phyloP scores from a whole-genome alignment of 2,888 invertebrate species.

The Pocota personata region DNA sequence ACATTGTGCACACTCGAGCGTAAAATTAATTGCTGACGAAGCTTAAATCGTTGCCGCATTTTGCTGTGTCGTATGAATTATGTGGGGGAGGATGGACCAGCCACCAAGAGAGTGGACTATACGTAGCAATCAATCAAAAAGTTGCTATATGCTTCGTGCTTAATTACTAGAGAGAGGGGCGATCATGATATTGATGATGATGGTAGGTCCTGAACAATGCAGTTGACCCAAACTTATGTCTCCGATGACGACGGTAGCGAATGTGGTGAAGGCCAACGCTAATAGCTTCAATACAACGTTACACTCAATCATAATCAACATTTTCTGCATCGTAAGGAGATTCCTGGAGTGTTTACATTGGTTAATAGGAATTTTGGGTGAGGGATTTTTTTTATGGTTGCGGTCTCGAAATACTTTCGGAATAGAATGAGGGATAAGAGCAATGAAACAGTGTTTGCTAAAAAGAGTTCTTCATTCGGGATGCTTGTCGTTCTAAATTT shows the following conservation, averaged over 20 bases:
- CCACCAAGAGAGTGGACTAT: constrained; percentile 40
- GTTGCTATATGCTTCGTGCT: constrained; percentile 53
- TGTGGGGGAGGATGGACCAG: constrained; percentile 8
- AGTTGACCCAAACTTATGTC: constrained; percentile 64
- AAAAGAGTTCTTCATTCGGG: too few species aligned
- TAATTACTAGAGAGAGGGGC: constrained; percentile 49
- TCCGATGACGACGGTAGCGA: not conserved
- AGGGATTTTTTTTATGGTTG: too few species aligned
- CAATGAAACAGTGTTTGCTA: too few species aligned
- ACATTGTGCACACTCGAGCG: constrained; percentile 73
- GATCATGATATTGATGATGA: constrained; percentile 16
- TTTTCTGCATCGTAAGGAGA: constrained; percentile 36
- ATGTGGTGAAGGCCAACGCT: constrained; percentile 28
- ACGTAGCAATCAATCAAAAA: constrained; percentile 74
- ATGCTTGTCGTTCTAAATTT: too few species aligned
- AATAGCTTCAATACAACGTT: constrained; percentile 61
- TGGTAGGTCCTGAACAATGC: constrained; percentile 4
- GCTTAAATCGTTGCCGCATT: constrained; percentile 73
- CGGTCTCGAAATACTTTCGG: too few species aligned
- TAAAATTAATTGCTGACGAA: constrained; percentile 74
- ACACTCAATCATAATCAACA: constrained; percentile 68
- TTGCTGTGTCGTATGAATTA: constrained; percentile 71
- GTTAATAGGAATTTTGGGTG: too few species aligned
- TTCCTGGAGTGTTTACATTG: not conserved
- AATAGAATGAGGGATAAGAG: too few species aligned